Conservation (phyloP, 2,888 invertebrate species). For the Archips xylosteana region DNA sequence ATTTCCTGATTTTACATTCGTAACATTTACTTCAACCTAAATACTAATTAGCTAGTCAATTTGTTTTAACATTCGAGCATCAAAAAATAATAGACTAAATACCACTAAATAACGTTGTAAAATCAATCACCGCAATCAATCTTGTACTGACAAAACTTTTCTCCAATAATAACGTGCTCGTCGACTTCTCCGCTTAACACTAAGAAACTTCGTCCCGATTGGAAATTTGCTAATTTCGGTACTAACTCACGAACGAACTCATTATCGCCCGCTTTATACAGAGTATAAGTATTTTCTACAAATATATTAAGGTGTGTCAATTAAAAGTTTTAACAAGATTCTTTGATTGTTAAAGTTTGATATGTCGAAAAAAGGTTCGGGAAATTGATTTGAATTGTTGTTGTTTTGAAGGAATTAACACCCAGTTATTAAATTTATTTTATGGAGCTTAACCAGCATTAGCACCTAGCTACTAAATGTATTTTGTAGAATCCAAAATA, state of each 20-base stretch:
- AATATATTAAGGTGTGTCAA: conserved; percentile 33
- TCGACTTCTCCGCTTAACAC: conserved; percentile 59
- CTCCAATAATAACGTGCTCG: conserved; percentile 57
- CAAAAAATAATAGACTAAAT: conserved; percentile 48
- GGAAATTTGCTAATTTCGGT: conserved; percentile 76
- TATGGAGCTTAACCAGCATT: no score
- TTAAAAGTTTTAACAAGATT: conserved; percentile 39
- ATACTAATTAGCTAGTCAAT: background rate
- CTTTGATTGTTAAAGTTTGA: conserved; percentile 22
- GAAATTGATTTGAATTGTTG: background rate
- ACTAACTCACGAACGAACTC: conserved; percentile 62
- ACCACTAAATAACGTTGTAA: conserved; percentile 37
- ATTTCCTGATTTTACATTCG: no score
- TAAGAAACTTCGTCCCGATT: conserved; percentile 69
- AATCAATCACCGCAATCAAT: conserved; percentile 63
- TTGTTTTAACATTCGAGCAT: conserved; percentile 10
- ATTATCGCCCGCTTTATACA: conserved; percentile 65
- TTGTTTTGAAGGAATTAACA: background rate
- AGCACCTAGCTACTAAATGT: no score
- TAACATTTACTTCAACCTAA: no score
- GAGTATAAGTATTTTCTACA: conserved; percentile 34
- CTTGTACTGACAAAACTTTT: conserved; percentile 64
- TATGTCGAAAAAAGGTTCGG: conserved; percentile 11
- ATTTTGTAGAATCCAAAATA: background rate
- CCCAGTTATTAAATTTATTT: no score